Conservation (phyloP, 2,888 invertebrate genomes). For the Lagria hirta region DNA sequence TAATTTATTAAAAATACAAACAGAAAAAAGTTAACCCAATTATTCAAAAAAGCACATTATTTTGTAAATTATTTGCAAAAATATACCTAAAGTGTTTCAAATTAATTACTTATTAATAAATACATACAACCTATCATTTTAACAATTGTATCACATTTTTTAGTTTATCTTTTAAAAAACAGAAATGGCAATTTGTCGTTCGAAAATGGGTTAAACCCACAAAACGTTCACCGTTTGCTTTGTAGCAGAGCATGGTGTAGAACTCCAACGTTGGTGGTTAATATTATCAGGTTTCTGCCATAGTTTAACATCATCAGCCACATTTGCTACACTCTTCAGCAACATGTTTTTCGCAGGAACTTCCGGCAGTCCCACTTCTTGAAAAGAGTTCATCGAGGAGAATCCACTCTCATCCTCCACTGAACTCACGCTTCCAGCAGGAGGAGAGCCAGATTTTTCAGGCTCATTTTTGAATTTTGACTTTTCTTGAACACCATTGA, state of each 20-base stretch:
- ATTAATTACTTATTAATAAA: too few relatives aligned
- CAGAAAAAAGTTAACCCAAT: too few relatives aligned
- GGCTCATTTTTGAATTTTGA: constrained; percentile 13
- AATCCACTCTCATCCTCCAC: constrained; percentile 83
- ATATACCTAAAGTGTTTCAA: too few relatives aligned
- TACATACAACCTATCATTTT: too few relatives aligned
- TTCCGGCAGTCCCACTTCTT: constrained; percentile 73
- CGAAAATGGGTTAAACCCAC: constrained; percentile 40
- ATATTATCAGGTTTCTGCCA: constrained; percentile 43
- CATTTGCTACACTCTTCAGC: constrained; percentile 41
- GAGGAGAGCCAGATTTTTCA: constrained; percentile 37
- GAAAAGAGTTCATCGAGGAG: constrained; percentile 82
- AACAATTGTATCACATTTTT: too few relatives aligned
- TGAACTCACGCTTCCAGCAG: constrained; percentile 48
- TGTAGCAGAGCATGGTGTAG: constrained; percentile 38
- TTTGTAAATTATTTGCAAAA: too few relatives aligned
- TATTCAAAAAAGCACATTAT: too few relatives aligned
- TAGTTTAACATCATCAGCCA: constrained; percentile 41
- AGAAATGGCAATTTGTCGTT: constrained; percentile 13
- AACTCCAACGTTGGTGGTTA: constrained; percentile 48
- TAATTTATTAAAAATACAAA: too few relatives aligned
- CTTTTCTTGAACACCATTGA: constrained; percentile 17
- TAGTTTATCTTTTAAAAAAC: too few relatives aligned
- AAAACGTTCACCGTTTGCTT: constrained; percentile 44
- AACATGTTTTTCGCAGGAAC: constrained; percentile 43